Percentiles rank a stretch among this genome's conserved stretches.
These are phyloP conservation scores for Ormyrus labotus DNA, from an alignment of 2,888 invertebrate species.

Conservation along the genomic window DNA sequence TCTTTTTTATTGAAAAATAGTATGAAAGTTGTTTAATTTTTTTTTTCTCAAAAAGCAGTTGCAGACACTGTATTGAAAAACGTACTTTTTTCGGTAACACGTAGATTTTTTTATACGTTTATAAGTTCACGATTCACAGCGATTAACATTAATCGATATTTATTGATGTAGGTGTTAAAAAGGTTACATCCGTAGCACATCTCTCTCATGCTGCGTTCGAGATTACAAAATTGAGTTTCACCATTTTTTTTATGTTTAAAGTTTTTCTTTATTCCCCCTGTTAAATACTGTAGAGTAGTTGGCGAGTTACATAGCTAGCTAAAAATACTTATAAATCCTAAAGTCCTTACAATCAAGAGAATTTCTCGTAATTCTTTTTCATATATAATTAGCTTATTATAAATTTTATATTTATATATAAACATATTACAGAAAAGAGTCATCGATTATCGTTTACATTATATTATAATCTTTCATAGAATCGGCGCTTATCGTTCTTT, in stretches of 20 bases:
- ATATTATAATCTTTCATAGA: slow-evolving; percentile 56
- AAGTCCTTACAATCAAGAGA: slow-evolving; percentile 53
- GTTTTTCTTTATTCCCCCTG: slow-evolving; percentile 58
- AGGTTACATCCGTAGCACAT: slow-evolving; percentile 49
- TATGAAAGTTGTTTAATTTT: slow-evolving; percentile 49
- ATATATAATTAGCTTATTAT: slow-evolving; percentile 61
- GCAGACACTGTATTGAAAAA: slow-evolving; percentile 47
- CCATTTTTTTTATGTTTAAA: slow-evolving; percentile 54
- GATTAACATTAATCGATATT: slow-evolving; percentile 58
- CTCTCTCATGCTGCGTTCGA: slow-evolving; percentile 33
- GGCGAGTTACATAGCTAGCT: slow-evolving; percentile 69
- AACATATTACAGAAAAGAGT: slow-evolving; percentile 69
- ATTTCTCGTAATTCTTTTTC: slow-evolving; percentile 58
- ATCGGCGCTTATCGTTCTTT: slow-evolving; percentile 30
- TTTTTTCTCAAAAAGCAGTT: slow-evolving; percentile 35
- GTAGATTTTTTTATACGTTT: slow-evolving; percentile 53
- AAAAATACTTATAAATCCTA: slow-evolving; percentile 64
- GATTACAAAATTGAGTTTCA: slow-evolving; percentile 56
- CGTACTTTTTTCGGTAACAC: slow-evolving; percentile 51
- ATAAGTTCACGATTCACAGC: slow-evolving; percentile 57
- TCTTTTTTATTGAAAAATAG: slow-evolving; percentile 52
- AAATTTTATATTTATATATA: slow-evolving; percentile 64
- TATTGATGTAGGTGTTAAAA: slow-evolving; percentile 52
- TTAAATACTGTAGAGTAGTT: slow-evolving; percentile 75
- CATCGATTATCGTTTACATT: slow-evolving; percentile 58